phyloP scores from a whole-genome alignment of 35 echinoderm and acorn worm species.

The Heliocidaris erythrogramma region DNA sequence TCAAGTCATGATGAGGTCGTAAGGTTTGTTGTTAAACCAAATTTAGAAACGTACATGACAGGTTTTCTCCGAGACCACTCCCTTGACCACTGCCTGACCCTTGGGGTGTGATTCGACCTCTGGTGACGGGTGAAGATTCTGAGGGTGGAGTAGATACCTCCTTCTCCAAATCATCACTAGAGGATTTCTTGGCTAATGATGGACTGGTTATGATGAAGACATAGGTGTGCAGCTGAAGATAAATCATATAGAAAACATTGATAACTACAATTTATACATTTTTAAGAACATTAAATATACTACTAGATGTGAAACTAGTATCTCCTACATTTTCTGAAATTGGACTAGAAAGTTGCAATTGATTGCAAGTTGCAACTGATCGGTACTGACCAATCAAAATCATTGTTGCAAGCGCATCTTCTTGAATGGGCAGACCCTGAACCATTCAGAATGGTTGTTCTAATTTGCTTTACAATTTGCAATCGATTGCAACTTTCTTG shows the following conservation, averaged over 20 bases:
- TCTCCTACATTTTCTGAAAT: no score
- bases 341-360: no score
- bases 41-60: slow-evolving; percentile 56
- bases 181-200: not conserved
- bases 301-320: not conserved
- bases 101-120: slow-evolving; percentile 15
- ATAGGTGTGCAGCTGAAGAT: slow-evolving; percentile 68
- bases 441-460: no score
- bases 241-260: not conserved
- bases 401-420: no score
- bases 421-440: no score
- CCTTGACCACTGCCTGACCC: slow-evolving; percentile 45
- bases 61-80: slow-evolving; percentile 60
- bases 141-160: slow-evolving; percentile 37
- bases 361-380: no score
- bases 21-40: no score
- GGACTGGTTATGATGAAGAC: slow-evolving; percentile 63
- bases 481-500: no score
- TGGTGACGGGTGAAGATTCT: slow-evolving; percentile 21
- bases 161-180: slow-evolving; percentile 9
- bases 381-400: no score
- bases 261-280: not conserved
- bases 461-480: no score
- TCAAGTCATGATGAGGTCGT: no score
- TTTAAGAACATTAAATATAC: no score